Evolutionary conservation across 1,140 invertebrate species (phyloP).

Genomic region (Cydia splendana): DNA sequence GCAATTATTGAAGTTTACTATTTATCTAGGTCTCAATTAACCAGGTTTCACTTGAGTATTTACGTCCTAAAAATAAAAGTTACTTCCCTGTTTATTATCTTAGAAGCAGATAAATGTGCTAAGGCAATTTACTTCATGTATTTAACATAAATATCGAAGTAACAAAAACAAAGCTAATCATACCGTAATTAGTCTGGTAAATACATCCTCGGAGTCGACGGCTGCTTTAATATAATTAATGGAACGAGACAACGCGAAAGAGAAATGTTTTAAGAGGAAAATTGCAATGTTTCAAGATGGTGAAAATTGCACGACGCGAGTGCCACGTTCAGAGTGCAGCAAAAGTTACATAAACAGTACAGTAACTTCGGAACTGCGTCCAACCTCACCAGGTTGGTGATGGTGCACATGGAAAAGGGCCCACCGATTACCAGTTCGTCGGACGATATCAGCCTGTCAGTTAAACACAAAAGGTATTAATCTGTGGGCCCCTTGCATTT

Average conservation of each 20-base stretch:
- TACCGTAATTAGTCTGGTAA: slow-evolving; percentile 18
- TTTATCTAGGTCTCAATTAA: too few species aligned
- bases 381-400: slow-evolving; percentile 39
- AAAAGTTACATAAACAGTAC: neutral
- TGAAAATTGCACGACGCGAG: slow-evolving; percentile 43
- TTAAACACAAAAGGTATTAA: too few species aligned
- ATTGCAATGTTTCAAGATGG: slow-evolving; percentile 47
- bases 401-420: neutral
- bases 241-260: slow-evolving; percentile 42
- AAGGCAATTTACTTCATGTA: too few species aligned
- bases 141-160: neutral
- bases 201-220: slow-evolving; percentile 7
- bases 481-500: too few species aligned
- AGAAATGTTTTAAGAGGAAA: slow-evolving; percentile 54
- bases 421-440: too few species aligned
- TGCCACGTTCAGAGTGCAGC: slow-evolving; percentile 40
- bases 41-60: too few species aligned
- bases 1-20: too few species aligned
- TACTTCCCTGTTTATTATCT: too few species aligned
- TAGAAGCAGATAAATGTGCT: neutral
- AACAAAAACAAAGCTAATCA: neutral
- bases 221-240: slow-evolving; percentile 49
- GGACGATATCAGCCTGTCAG: too few species aligned
- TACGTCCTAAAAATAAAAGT: too few species aligned
- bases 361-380: neutral